Conservation (phyloP, 23 tunicate species). For the Ascidia mentula region DNA sequence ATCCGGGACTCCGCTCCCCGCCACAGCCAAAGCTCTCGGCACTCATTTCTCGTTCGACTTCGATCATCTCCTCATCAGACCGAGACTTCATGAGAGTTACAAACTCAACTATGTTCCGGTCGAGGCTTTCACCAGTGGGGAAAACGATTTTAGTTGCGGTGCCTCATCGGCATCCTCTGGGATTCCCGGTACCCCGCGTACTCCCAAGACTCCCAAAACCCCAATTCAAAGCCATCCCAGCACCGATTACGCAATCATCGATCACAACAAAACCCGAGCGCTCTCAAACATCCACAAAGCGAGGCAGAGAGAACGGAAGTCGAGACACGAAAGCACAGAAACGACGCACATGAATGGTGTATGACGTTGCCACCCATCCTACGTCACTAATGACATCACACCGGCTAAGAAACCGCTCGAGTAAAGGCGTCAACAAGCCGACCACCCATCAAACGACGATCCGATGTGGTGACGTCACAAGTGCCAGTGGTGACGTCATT, state of each 20-base stretch:
- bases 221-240: constrained; percentile 26
- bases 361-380: neutral
- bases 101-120: constrained; percentile 59
- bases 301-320: constrained; percentile 51
- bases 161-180: constrained; percentile 93
- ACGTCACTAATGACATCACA: neutral
- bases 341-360: constrained; percentile 31
- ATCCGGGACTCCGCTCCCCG: constrained; percentile 91
- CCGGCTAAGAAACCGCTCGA: too few species aligned
- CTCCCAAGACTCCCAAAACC: constrained; percentile 77
- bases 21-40: constrained; percentile 54
- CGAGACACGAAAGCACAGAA: constrained; percentile 68
- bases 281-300: constrained; percentile 38
- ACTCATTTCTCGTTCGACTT: constrained; percentile 85
- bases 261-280: constrained; percentile 82
- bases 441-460: too few species aligned
- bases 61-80: constrained; percentile 20
- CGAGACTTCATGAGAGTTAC: constrained; percentile 17
- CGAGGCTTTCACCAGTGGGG: constrained; percentile 59
- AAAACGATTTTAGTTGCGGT: constrained; percentile 59
- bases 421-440: neutral
- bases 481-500: too few species aligned
- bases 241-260: constrained; percentile 84
- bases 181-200: constrained; percentile 85
- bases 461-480: neutral